Evolutionary conservation across 2,888 invertebrate species (phyloP).

Genomic region (Pollenia angustigena): DNA sequence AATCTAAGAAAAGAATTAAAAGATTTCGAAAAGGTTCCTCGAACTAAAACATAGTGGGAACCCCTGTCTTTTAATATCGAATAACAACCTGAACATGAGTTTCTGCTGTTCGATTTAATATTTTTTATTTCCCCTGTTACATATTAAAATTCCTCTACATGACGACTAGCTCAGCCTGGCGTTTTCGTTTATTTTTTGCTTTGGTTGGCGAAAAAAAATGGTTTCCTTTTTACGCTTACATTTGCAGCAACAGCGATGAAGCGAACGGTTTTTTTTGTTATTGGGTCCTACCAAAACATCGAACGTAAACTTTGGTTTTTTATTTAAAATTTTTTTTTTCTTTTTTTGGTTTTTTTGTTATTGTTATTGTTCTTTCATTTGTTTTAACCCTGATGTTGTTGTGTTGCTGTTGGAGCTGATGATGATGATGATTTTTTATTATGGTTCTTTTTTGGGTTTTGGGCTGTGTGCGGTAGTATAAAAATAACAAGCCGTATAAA

Average conservation of each 20-base stretch:
- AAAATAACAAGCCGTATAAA: constrained; percentile 73
- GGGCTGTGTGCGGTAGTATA: constrained; percentile 64
- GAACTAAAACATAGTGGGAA: too few species aligned
- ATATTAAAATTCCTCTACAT: constrained; percentile 54
- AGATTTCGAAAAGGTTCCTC: too few species aligned
- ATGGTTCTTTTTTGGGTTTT: constrained; percentile 49
- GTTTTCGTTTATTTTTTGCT: constrained; percentile 22
- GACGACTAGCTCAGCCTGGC: constrained; percentile 16
- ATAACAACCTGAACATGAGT: constrained; percentile 57
- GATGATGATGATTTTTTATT: constrained; percentile 64
- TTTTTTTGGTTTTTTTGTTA: constrained; percentile 48
- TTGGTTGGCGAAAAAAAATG: constrained; percentile 20
- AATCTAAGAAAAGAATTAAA: too few species aligned
- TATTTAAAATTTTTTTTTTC: constrained; percentile 44
- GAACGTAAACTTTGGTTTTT: constrained; percentile 26
- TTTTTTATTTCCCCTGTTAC: constrained; percentile 46
- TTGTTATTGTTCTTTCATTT: constrained; percentile 39
- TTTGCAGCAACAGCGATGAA: constrained; percentile 4
- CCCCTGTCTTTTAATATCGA: background rate
- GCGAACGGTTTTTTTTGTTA: constrained; percentile 14
- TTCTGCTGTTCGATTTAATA: constrained; percentile 61
- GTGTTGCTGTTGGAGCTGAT: constrained; percentile 26
- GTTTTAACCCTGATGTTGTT: constrained; percentile 29
- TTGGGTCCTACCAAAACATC: constrained; percentile 5
- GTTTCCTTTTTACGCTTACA: constrained; percentile 33